Evolutionary conservation across 2,797 vertebrate genomes (phyloP), one percentile per base, ranked within the genome.

Genomic region (Hybognathus amarus): DNA sequence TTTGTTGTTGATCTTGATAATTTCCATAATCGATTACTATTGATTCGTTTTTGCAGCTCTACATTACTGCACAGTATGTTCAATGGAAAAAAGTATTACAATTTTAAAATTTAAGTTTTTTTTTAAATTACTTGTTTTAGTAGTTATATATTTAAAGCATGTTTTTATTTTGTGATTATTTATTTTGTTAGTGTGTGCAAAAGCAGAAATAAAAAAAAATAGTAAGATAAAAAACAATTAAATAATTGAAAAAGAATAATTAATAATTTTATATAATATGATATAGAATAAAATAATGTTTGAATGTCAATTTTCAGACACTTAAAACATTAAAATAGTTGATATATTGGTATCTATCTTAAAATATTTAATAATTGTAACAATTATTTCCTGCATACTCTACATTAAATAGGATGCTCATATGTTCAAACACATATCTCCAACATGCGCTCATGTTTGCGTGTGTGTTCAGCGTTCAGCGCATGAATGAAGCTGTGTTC

Each of bases 401-500:
- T 5, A 71, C 45, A 36, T n/a, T 59, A 24, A 56, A 59, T 75
- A 40, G 40, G 8, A 47, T 38, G 24, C 3, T 70, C 24, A 12
- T 45, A 80, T 30, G 17, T 80, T 59, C 6, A 80, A 13, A 27
- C 59, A 63, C 59, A 27, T 17, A 2, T 7, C 24, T 15, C 24
- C 27, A 63, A 30, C 45, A 68, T 77, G 54, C 18, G 9, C 24
- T 30, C 38, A 27, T 70, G n/a, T 83, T 73, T 71, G 42, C 9
- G 1, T 79, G 13, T 63, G 8, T 76, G 69, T 36, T 45, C n/a
- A 30, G 36, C 2, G 30, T 67, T 67, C 80, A 70, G 77, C 8
- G 75, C 71, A 77, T 78, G 77, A 83, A 36, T 77, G 61, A 54
- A 40, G 40, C 67, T 36, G 24, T 67, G n/a, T 61, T 78, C 67